Base-by-base conservation (phyloP, 2,797 vertebrate species). In the Diplodus sargus region DNA sequence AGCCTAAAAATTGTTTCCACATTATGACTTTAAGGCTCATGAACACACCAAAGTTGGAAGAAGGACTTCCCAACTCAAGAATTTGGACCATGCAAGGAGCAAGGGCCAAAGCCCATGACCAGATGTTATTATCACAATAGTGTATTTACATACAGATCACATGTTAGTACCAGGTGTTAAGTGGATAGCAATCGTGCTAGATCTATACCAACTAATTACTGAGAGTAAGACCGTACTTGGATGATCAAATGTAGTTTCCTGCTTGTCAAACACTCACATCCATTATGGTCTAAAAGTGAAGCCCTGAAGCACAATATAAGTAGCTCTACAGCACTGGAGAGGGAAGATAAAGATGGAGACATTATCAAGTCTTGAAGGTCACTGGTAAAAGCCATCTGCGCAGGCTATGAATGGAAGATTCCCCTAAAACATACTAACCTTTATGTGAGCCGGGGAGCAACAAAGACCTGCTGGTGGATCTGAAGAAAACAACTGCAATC, bases 311-410 rank as follows among this genome's bases (percentile, higher is more conserved):
- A 51, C 23, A 34, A 52, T 57, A 5, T 68, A 10, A 51, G 47
- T 42, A 59, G 67, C 47, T 84, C 4, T 25, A 1, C 13, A 0
- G 45, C 48, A 68, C 28, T 17, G 20, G 20, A 66, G 49, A 61
- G 45, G 53, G 17, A 52, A 14, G 13, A 59, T 60, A 64, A 28
- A 54, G 23, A 34, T 16, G 28, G 53, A 68, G 43, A 78, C 51
- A 57, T 47, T 12, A 34, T 65, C 45, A n/a, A 60, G 22, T 78
- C 45, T 12, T 42, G 28, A 69, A 78, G 74, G 76, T 79, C 69
- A 74, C 3, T 34, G 20, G 81, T 83, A 67, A 73, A 76, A 78
- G 25, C 54, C 73, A 81, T 79, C 70, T 79, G 78, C 66, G 85
- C 15, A 34, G 56, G 53, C 61, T 57, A 48, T 52, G 14, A 61